Evolutionary conservation across 2,888 invertebrate genomes (phyloP).

Genomic region (Brachypterus glaber): DNA sequence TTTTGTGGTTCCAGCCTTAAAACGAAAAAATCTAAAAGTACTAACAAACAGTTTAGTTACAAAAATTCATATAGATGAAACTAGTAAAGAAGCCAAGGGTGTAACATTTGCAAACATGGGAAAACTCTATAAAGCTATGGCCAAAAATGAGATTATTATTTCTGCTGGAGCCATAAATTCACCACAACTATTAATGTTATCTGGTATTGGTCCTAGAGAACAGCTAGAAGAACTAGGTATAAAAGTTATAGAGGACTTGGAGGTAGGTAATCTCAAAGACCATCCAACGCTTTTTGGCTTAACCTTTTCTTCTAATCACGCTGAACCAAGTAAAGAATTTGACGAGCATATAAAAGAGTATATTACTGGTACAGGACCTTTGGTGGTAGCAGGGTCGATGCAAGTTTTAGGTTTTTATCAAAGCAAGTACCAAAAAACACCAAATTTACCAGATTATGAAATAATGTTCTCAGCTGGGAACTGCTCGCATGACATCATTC

Average conservation of each 20-base stretch:
- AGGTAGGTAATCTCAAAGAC: conserved; percentile 70
- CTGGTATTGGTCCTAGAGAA: conserved; percentile 61
- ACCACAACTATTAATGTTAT: conserved; percentile 73
- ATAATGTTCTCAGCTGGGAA: too few species aligned
- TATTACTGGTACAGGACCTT: conserved; percentile 17
- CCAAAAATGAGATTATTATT: conserved; percentile 64
- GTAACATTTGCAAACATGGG: conserved; percentile 57
- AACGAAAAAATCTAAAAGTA: conserved; percentile 57
- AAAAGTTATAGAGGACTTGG: conserved; percentile 52
- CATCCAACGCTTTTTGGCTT: conserved; percentile 62
- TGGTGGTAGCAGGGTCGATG: conserved; percentile 11
- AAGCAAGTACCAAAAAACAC: too few species aligned
- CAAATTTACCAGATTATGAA: too few species aligned
- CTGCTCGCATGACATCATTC: too few species aligned
- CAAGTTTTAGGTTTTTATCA: too few species aligned
- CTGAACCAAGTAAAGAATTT: conserved; percentile 25
- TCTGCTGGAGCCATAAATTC: conserved; percentile 71
- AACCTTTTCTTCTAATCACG: conserved; percentile 58
- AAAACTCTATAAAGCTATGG: conserved; percentile 43
- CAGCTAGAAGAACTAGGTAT: conserved; percentile 52
- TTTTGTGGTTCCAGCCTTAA: conserved; percentile 56
- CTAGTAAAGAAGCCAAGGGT: conserved; percentile 49
- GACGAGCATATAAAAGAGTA: conserved; percentile 45
- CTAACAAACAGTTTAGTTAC: conserved; percentile 59
- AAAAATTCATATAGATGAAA: conserved; percentile 48